phyloP scores from a whole-genome alignment of 2,888 invertebrate species.

The Dasysyrphus tricinctus region DNA sequence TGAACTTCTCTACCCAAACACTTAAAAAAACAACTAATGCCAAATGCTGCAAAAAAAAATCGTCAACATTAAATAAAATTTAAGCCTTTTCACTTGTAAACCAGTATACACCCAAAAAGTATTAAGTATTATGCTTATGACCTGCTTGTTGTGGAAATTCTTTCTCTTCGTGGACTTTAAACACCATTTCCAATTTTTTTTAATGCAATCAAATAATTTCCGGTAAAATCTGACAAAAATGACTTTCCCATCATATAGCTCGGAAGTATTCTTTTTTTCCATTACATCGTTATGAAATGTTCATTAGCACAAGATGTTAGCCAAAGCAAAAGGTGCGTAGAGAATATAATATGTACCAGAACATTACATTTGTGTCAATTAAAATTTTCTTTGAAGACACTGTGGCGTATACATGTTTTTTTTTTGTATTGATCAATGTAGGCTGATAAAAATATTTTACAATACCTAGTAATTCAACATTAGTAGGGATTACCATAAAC shows the following conservation, averaged over 20 bases:
- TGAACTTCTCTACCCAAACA: not conserved
- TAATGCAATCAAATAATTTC: constrained; percentile 22
- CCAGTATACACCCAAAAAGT: not conserved
- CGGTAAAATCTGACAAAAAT: constrained; percentile 26
- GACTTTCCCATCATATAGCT: constrained; percentile 16
- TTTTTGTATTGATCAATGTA: not conserved
- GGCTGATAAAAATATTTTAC: not conserved
- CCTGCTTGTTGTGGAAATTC: constrained; percentile 15
- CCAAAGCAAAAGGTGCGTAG: not conserved
- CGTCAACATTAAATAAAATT: constrained; percentile 4
- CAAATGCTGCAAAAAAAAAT: constrained; percentile 6
- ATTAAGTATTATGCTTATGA: constrained; percentile 28
- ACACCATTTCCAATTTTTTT: not conserved
- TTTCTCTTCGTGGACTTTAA: not conserved
- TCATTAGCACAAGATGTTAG: constrained; percentile 20
- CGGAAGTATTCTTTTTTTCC: not conserved
- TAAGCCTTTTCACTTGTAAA: constrained; percentile 2
- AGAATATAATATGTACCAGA: not conserved
- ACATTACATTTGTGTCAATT: not conserved
- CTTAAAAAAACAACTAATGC: not conserved
- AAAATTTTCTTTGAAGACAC: not conserved
- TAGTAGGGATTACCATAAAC: not conserved
- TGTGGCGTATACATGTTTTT: constrained; percentile 26
- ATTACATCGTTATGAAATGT: constrained; percentile 19
- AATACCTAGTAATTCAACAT: not conserved